These are phyloP conservation scores for Labeo calbasu DNA, from an alignment of 2,797 vertebrate genomes.

Conservation along the genomic window DNA sequence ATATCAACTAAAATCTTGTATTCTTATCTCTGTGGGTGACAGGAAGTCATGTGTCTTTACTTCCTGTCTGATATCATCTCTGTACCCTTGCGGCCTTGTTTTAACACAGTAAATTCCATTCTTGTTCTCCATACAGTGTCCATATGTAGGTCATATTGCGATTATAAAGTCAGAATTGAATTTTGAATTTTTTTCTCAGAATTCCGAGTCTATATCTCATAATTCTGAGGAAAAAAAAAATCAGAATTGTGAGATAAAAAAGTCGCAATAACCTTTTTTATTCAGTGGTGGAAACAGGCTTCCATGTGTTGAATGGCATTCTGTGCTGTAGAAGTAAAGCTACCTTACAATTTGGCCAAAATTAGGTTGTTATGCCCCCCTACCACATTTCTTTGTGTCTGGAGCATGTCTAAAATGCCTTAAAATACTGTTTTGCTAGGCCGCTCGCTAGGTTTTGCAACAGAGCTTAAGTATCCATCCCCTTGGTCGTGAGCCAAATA, in stretches of 20 bases:
- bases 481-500: slow-evolving; percentile 38
- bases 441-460: slow-evolving; percentile 9
- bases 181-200: no score
- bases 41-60: slow-evolving; percentile 23
- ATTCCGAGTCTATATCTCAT: no score
- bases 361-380: not conserved
- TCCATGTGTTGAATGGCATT: not conserved
- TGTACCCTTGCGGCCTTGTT: slow-evolving; percentile 26
- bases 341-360: not conserved
- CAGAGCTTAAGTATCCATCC: not conserved
- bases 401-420: not conserved
- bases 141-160: not conserved
- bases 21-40: not conserved
- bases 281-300: no score
- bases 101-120: slow-evolving; percentile 17
- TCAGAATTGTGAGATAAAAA: no score
- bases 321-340: not conserved
- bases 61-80: slow-evolving; percentile 48
- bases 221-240: no score
- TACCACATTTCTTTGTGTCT: not conserved
- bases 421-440: not conserved
- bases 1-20: not conserved
- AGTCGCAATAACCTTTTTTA: no score
- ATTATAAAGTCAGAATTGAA: no score
- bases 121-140: not conserved